Conservation (phyloP, 2,888 invertebrate species). For the Ephialtes manifestator region DNA sequence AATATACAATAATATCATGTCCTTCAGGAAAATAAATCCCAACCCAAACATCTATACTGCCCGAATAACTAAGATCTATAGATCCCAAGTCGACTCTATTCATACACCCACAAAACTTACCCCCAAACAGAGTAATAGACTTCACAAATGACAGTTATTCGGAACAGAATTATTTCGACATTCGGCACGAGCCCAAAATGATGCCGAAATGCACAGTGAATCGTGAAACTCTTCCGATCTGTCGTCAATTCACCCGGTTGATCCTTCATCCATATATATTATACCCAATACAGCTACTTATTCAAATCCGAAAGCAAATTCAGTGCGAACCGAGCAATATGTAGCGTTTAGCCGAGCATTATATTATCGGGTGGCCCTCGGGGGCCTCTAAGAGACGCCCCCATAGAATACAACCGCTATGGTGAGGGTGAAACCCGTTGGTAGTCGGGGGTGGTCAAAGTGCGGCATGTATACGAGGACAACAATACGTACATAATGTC, state of each 20-base stretch:
- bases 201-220: conserved; percentile 37
- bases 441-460: conserved; percentile 71
- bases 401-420: conserved; percentile 61
- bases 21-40: background rate
- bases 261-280: conserved; percentile 31
- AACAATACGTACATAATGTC: conserved; percentile 20
- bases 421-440: conserved; percentile 51
- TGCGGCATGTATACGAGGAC: conserved; percentile 62
- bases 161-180: conserved; percentile 66
- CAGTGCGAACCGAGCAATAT: conserved; percentile 84
- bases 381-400: conserved; percentile 51
- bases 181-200: conserved; percentile 50
- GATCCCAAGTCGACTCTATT: conserved; percentile 25
- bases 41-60: conserved; percentile 15
- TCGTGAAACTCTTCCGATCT: conserved; percentile 45
- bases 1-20: background rate
- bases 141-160: conserved; percentile 27
- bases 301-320: conserved; percentile 83
- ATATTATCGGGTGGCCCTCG: conserved; percentile 67
- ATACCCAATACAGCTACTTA: conserved; percentile 73
- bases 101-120: conserved; percentile 13
- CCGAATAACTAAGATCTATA: background rate
- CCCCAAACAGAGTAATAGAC: conserved; percentile 50
- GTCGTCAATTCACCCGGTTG: conserved; percentile 46
- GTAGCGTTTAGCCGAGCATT: conserved; percentile 83